phyloP scores from a whole-genome alignment of 2,888 invertebrate genomes.

The Augochlorella aurata region DNA sequence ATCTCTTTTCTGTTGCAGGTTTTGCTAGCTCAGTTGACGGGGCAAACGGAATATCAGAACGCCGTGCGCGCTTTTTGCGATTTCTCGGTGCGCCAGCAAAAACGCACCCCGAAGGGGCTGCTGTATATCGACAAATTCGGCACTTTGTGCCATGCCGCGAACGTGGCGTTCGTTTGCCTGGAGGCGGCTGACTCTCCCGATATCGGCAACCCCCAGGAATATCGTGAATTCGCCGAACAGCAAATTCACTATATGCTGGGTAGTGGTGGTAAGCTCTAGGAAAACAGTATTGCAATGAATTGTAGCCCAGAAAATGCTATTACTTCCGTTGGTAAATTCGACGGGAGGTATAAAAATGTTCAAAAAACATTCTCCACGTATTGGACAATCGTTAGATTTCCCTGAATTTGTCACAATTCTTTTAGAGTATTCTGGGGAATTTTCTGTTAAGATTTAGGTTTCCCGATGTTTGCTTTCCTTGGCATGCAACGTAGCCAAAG shows the following conservation, averaged over 20 bases:
- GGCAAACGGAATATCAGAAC: conserved; percentile 79
- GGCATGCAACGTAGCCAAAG: no score
- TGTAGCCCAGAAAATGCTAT: no score
- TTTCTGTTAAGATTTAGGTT: no score
- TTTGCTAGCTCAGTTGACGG: conserved; percentile 79
- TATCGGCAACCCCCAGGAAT: conserved; percentile 74
- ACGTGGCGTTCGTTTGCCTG: conserved; percentile 84
- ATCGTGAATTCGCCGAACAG: conserved; percentile 82
- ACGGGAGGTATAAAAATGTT: no score
- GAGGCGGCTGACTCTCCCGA: conserved; percentile 78
- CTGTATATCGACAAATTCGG: conserved; percentile 84
- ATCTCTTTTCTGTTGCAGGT: conserved; percentile 21
- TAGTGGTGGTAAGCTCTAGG: conserved; percentile 72
- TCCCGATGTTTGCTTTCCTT: no score
- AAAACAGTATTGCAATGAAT: no score
- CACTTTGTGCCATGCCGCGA: conserved; percentile 84
- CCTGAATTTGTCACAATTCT: no score
- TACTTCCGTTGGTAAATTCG: no score
- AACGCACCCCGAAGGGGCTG: conserved; percentile 83
- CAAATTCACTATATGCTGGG: conserved; percentile 85
- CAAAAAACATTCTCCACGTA: no score
- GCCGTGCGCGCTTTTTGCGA: conserved; percentile 83
- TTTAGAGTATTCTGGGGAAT: no score
- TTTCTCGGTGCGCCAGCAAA: conserved; percentile 81
- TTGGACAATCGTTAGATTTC: no score